Base-by-base conservation (phyloP, 2,888 invertebrate genomes). In the Formica aserva region DNA sequence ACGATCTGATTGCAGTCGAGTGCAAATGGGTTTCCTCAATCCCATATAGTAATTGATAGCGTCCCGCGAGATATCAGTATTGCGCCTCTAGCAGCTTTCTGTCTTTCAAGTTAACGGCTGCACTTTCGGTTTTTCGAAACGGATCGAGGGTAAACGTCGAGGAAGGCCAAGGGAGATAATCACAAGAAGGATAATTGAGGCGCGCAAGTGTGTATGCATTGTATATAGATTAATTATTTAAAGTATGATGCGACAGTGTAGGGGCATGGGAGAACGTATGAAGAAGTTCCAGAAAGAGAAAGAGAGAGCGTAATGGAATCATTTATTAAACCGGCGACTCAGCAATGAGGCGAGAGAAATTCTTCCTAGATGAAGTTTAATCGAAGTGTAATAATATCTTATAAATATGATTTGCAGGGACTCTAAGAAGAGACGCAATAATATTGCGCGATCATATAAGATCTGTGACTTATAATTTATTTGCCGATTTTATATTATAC, bases 201-300 rank as follows among this genome's bases (percentile, higher is more conserved):
- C 29, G 83, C n/a, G 52, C n/a, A 52, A 91, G 84, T 83, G 81
- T 92, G 89, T 91, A 90, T 89, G 91, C 91, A 91, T 91, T 93
- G 93, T 92, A 93, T 48, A 92, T 93, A 93, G 90, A 91, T 76
- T 92, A 92, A 91, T 91, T 92, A 92, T 92, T 92, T 91, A 92
- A 91, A 90, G 22, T 80, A 83, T 85, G 80, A 74, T 9, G 55
- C 60, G 57, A 86, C 83, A 88, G 83, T 65, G 82, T 87, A 85
- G 89, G 85, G 81, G 82, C 0, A 52, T 18, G 52, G 3, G n/a
- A 5, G 52, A 52, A 52, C 85, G 80, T 45, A 22, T 9, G 35
- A 57, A 65, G 60, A 75, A 62, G 71, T 45, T 48, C 63, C 35
- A 62, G 22, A 63, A 45, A 45, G 45, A 13, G 13, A 45, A 67